Evolutionary conservation across 2,888 invertebrate genomes (phyloP).

Genomic region (Hydrotaea cyrtoneurina): DNA sequence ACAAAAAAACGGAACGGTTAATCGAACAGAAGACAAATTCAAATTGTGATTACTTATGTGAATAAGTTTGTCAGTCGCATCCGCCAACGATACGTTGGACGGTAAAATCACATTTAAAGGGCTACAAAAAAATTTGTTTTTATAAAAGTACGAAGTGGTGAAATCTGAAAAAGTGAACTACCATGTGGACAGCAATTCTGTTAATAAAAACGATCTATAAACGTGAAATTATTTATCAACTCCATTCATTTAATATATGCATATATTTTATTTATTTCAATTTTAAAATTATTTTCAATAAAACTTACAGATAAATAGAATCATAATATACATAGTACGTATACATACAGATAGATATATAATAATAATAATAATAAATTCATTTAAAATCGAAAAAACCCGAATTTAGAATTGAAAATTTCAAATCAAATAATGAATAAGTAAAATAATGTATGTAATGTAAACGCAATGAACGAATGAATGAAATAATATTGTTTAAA

Average conservation of each 20-base stretch:
- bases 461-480: neutral
- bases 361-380: slow-evolving; percentile 46
- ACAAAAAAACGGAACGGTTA: no score
- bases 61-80: no score
- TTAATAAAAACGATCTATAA: no score
- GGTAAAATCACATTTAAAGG: no score
- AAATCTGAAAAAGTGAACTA: no score
- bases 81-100: no score
- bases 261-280: slow-evolving; percentile 32
- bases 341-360: slow-evolving; percentile 5
- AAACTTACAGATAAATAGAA: slow-evolving; percentile 45
- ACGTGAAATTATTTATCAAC: no score
- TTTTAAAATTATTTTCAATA: slow-evolving; percentile 44
- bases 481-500: neutral
- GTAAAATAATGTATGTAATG: neutral
- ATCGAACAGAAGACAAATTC: no score
- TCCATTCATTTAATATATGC: neutral
- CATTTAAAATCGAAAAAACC: slow-evolving; percentile 52
- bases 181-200: no score
- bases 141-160: no score
- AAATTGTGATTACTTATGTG: no score
- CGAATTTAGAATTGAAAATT: slow-evolving; percentile 11
- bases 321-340: slow-evolving; percentile 40
- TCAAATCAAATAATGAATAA: neutral
- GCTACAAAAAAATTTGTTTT: no score